phyloP scores from a whole-genome alignment of 2,797 vertebrate genomes.

The Loriculus beryllinus region DNA sequence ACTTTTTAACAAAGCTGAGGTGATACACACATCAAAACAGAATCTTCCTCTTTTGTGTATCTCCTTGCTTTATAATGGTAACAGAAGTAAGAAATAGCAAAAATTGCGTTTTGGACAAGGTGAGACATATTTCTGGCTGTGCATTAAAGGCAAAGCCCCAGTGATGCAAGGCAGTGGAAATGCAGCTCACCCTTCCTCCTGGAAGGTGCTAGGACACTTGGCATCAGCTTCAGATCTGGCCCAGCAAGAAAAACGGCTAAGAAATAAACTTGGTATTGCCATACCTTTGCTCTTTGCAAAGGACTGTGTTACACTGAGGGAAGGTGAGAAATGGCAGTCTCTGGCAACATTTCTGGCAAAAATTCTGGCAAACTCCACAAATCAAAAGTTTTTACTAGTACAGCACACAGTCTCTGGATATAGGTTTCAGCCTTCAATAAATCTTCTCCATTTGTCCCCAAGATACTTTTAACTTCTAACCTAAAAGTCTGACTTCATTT shows the following conservation, averaged over 20 bases:
- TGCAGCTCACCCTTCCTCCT: neutral
- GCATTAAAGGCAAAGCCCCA: neutral
- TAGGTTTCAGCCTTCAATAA: neutral
- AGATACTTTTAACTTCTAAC: neutral
- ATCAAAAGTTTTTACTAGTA: neutral
- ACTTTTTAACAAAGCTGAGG: neutral
- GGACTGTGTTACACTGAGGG: neutral
- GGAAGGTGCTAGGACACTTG: neutral
- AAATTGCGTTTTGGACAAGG: neutral
- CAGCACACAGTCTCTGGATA: neutral
- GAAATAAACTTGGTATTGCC: neutral
- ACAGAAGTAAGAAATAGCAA: neutral
- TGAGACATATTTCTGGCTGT: neutral
- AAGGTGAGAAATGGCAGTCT: neutral
- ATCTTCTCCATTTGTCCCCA: neutral
- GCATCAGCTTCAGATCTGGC: neutral
- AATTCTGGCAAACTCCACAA: neutral
- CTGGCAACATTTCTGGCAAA: neutral
- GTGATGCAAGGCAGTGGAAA: neutral
- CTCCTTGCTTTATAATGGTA: neutral
- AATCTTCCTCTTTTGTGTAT: neutral
- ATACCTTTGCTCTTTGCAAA: neutral
- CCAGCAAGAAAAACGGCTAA: neutral
- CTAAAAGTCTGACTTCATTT: neutral
- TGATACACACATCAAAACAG: neutral